Evolutionary conservation across 2,797 vertebrate genomes (phyloP).

Genomic region (Fistularia commersonii): DNA sequence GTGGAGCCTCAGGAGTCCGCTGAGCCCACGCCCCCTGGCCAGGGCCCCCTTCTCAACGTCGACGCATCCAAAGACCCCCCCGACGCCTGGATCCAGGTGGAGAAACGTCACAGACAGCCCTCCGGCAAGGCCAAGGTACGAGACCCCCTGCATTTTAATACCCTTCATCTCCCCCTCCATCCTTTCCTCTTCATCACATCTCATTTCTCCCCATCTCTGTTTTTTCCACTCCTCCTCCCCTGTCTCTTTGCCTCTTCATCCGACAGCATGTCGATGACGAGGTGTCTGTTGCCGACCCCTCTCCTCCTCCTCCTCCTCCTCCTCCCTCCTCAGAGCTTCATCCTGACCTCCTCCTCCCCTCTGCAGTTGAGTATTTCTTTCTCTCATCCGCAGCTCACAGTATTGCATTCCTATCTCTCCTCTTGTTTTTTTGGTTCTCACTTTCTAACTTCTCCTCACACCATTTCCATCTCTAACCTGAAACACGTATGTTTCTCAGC

Average conservation of each 20-base stretch:
- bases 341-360: conserved; percentile 22
- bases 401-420: neutral
- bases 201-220: neutral
- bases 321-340: conserved; percentile 33
- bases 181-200: neutral
- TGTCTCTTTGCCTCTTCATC: neutral
- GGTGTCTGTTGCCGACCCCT: conserved; percentile 30
- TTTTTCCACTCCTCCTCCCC: neutral
- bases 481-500: too few relatives aligned
- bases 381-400: conserved; percentile 7
- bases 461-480: neutral
- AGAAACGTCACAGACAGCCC: conserved; percentile 79
- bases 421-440: neutral
- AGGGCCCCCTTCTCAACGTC: conserved; percentile 7
- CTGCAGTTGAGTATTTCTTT: conserved; percentile 57
- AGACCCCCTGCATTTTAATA: conserved; percentile 16
- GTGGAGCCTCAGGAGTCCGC: conserved; percentile 18
- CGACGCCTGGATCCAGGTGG: conserved; percentile 89
- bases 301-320: conserved; percentile 25
- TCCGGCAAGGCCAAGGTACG: conserved; percentile 81
- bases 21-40: conserved; percentile 27
- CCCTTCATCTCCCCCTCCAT: neutral
- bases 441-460: neutral
- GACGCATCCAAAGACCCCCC: conserved; percentile 67
- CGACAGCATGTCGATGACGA: conserved; percentile 34